A percentile compares a stretch with the other conserved stretches of the same genome.
These are phyloP conservation scores for Melolontha melolontha DNA, from an alignment of 2,888 invertebrate genomes.

Conservation along the genomic window DNA sequence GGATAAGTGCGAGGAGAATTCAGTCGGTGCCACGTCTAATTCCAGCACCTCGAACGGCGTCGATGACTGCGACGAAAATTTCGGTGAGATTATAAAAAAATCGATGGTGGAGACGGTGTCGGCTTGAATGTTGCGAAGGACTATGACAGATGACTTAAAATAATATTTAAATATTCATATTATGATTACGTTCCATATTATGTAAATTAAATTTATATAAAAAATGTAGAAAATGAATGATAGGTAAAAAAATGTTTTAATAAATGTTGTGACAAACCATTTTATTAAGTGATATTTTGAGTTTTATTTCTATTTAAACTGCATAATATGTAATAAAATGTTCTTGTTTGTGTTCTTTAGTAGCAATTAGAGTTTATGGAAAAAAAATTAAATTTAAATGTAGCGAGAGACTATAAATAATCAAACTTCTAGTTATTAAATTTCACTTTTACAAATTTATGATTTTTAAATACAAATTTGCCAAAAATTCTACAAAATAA, in stretches of 20 bases:
- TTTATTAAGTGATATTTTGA: slow-evolving; percentile 50
- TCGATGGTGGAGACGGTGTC: slow-evolving; percentile 92
- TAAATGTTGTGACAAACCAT: slow-evolving; percentile 65
- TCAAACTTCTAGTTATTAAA: too few species aligned
- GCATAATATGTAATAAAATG: too few species aligned
- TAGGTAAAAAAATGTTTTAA: slow-evolving; percentile 63
- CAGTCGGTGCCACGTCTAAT: slow-evolving; percentile 50
- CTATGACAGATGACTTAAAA: slow-evolving; percentile 46
- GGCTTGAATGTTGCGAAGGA: slow-evolving; percentile 69
- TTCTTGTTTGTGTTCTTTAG: too few species aligned
- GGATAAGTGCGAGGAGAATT: slow-evolving; percentile 52
- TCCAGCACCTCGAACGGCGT: slow-evolving; percentile 7
- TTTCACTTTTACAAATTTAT: too few species aligned
- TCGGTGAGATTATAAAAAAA: slow-evolving; percentile 92
- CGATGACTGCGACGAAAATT: slow-evolving; percentile 77
- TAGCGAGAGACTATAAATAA: too few species aligned
- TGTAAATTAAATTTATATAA: slow-evolving; percentile 65
- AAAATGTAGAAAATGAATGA: slow-evolving; percentile 61
- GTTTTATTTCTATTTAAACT: slow-evolving; percentile 19
- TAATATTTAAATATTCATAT: slow-evolving; percentile 62
- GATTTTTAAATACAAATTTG: too few species aligned
- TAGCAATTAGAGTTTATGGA: too few species aligned
- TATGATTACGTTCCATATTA: slow-evolving; percentile 52
- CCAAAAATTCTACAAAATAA: too few species aligned
- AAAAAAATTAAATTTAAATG: too few species aligned